Percentiles rank a stretch among this genome's conserved stretches.
Conservation (phyloP, 2,797 vertebrate species). For the Malurus leucopterus region DNA sequence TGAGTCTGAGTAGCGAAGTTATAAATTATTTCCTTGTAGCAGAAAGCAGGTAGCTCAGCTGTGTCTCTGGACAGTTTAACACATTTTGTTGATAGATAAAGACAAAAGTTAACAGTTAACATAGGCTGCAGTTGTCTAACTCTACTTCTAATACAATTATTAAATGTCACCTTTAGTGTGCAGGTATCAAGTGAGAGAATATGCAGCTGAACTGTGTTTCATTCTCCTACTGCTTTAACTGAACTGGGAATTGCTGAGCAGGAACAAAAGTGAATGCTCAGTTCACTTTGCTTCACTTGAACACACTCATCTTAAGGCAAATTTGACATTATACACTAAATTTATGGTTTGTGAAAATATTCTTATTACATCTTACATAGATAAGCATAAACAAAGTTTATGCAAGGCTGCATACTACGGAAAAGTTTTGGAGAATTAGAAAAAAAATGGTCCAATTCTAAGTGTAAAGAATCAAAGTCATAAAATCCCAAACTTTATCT, state of each 20-base stretch:
- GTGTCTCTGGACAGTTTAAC: neutral
- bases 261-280: neutral
- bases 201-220: neutral
- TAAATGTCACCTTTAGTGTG: neutral
- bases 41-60: neutral
- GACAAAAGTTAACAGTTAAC: neutral
- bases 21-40: neutral
- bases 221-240: neutral
- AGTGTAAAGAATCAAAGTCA: neutral
- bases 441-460: neutral
- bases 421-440: neutral
- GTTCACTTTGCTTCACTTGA: neutral
- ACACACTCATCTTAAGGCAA: neutral
- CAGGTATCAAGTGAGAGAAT: neutral
- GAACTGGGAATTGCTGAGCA: neutral
- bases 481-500: neutral
- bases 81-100: neutral
- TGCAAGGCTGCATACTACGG: neutral
- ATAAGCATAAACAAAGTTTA: neutral
- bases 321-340: neutral
- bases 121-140: neutral
- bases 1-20: fast-evolving
- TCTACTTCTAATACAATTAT: neutral
- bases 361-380: neutral
- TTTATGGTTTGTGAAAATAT: neutral